Base-by-base conservation (phyloP, 2,113 vertebrate genomes). In the Lipophrys pholis region DNA sequence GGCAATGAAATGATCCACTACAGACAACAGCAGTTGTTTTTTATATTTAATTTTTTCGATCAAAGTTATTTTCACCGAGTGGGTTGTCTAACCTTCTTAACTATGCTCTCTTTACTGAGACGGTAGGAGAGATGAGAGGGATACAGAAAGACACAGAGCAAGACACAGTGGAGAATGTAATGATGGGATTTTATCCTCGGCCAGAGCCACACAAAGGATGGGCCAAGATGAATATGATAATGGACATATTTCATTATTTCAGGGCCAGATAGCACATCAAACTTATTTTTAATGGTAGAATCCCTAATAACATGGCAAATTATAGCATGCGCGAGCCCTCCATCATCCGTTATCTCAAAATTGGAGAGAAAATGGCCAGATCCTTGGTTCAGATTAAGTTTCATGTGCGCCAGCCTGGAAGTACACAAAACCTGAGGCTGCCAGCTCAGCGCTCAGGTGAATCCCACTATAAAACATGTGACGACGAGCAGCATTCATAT, bases 401-500 rank as follows among this genome's bases (percentile, higher is more conserved):
- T 40, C 14, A 36, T 49, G 38, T 39, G 64, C 36, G 49, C 38
- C 8, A 5, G 14, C 56, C 58, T 48, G 36, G 74, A 85, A 62
- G 73, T 71, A 55, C 38, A 70, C 35, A 40, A 83, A 70, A 49
- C 11, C 1, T 10, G 7, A 48, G 54, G 50, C 62, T 49, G n/a
- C 54, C 55, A 77, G 53, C 42, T 81, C 70, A 55, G 62, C 49
- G 36, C 58, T 12, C 53, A 39, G 46, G 71, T 61, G 58, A 77
- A 54, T 48, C 69, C 59, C 15, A 42, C 36, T 52, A 40, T 78
- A 74, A 70, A 72, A 74, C 43, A 16, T 46, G 17, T 11, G 35
- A 59, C 30, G 78, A 78, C 66, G 80, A 73, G 64, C 30, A 66
- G 69, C 46, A 63, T 59, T 82, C 71, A 52, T 81, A 83, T 76